Evolutionary conservation across 2,113 vertebrate species (phyloP), one percentile per base, ranked within the genome.

Genomic region (Leptodactylus fuscus): DNA sequence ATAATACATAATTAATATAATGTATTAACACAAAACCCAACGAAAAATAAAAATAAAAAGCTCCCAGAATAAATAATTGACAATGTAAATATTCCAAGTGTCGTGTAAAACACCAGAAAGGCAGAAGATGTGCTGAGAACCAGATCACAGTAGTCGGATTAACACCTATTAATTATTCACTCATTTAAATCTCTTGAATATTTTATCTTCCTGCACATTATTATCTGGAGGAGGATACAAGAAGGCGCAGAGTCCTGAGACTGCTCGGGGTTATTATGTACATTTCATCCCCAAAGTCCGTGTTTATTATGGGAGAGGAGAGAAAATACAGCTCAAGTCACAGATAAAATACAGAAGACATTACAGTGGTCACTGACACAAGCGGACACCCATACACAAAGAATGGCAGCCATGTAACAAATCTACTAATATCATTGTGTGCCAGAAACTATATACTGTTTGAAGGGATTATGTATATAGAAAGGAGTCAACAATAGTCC

Each of bases 161-260:
- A 90, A 90, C 53, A 89, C 84, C 87, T 89, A 93, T 93, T 91
- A 94, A 94, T 94, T 93, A 94, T 93, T 94, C 93, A 93, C 90
- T 87, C 81, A 89, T 89, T 90, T 89, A 85, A 65, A 81, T 90
- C 90, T 90, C 91, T 93, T 94, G 91, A 93, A 93, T 94, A 94
- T 93, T 94, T 94, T 93, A 94, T 94, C 89, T 1, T 81, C 73
- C 88, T 89, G 89, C 62, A 85, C 89, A 92, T 92, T 91, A 89
- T 91, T 44, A 44, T 44, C 4, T 4, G 73, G 71, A 71, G 81
- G 74, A 36, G n/a, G 73, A 11, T 27, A 12, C 11, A 58, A 69
- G 60, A 29, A 4, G n/a, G n/a, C n/a, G n/a, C n/a, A n/a, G n/a
- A n/a, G n/a, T n/a, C n/a, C n/a, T n/a, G n/a, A n/a, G n/a, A n/a